Conservation (phyloP, 2,113 vertebrate genomes). For the Camelus dromedarius region DNA sequence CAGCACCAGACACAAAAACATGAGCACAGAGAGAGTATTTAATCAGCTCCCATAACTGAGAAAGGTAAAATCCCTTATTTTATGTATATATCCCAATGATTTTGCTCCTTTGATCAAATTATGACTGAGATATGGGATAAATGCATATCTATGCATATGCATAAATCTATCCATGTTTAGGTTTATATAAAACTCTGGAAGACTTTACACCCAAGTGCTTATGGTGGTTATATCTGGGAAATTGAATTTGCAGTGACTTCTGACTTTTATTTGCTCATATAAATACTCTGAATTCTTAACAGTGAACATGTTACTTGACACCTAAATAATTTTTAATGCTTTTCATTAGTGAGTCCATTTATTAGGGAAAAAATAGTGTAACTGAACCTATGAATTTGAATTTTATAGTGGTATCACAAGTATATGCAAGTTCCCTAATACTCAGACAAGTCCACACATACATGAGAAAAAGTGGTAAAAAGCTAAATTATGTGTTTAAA, state of each 20-base stretch:
- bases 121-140: not conserved
- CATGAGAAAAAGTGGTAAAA: not conserved
- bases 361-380: not conserved
- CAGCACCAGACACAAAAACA: not conserved
- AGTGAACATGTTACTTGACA: not conserved
- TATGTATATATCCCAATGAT: not conserved
- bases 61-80: not conserved
- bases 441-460: not conserved
- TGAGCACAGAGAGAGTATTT: not conserved
- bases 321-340: not conserved
- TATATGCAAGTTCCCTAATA: not conserved
- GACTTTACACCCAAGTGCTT: not conserved
- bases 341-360: not conserved
- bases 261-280: not conserved
- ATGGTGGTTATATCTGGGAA: not conserved
- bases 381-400: not conserved
- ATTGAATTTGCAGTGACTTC: not conserved
- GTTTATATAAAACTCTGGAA: not conserved
- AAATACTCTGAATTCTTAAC: not conserved
- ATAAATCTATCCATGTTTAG: not conserved
- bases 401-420: not conserved
- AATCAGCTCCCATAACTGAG: not conserved
- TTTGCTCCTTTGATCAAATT: conserved; percentile 4
- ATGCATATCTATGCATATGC: not conserved
- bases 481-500: not conserved